phyloP scores from a whole-genome alignment of 2,797 vertebrate genomes.

The Trichosurus vulpecula region DNA sequence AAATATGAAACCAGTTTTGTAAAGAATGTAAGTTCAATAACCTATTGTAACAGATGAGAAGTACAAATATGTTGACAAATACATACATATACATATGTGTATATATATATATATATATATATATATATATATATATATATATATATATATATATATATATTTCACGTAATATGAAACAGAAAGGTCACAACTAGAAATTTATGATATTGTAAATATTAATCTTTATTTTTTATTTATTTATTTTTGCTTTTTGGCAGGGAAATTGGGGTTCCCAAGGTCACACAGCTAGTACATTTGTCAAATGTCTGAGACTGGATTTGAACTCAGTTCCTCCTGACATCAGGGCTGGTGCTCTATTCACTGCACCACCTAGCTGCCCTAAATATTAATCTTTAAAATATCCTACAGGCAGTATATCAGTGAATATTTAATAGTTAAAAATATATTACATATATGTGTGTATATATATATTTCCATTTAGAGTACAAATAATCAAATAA shows the following conservation, averaged over 20 bases:
- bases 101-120: too few species aligned
- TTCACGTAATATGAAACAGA: background rate
- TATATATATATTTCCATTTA: background rate
- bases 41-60: background rate
- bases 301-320: too few species aligned
- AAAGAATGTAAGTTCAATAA: background rate
- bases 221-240: too few species aligned
- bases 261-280: too few species aligned
- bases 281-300: too few species aligned
- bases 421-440: background rate
- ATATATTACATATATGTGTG: background rate
- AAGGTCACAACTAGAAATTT: background rate
- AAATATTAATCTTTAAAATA: too few species aligned
- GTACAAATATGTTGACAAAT: background rate
- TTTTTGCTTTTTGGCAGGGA: too few species aligned
- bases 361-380: too few species aligned
- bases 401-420: background rate
- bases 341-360: too few species aligned
- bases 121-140: background rate
- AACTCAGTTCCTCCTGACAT: too few species aligned
- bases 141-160: background rate
- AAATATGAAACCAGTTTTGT: constrained; percentile 6
- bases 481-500: background rate
- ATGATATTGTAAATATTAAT: too few species aligned
- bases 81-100: background rate